Percentiles rank a stretch among this genome's conserved stretches.
phyloP scores from a whole-genome alignment of 2,113 vertebrate genomes.

The Hydropotes inermis region DNA sequence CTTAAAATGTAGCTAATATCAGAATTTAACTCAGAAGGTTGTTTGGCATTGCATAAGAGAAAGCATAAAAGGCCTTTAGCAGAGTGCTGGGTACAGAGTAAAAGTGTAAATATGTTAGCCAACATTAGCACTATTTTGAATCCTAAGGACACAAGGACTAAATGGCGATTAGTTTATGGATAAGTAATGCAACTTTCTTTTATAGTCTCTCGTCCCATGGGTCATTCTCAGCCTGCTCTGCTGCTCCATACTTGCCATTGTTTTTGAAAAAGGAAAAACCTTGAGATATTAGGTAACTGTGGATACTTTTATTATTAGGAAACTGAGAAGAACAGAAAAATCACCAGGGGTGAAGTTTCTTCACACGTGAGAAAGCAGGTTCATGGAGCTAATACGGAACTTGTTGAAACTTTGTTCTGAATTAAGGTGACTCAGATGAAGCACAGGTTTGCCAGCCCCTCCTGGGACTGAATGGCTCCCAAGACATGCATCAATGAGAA shows the following conservation, averaged over 20 bases:
- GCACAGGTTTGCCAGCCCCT: background rate
- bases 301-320: background rate
- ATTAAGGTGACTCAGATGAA: fast-evolving
- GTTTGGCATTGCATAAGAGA: background rate
- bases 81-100: background rate
- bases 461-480: background rate
- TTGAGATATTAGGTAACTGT: background rate
- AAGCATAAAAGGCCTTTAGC: background rate
- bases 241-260: background rate
- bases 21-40: background rate
- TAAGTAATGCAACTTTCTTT: background rate
- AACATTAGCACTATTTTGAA: background rate
- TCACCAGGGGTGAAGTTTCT: background rate
- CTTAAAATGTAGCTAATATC: background rate
- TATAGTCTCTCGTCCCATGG: fast-evolving
- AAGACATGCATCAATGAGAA: background rate
- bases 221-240: background rate
- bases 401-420: background rate
- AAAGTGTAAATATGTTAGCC: background rate
- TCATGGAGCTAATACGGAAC: background rate
- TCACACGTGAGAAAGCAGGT: background rate
- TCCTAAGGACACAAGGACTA: background rate
- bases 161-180: background rate
- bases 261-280: background rate
- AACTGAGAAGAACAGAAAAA: background rate